phyloP scores from a whole-genome alignment of 2,797 vertebrate species.

The Pipistrellus nathusii region DNA sequence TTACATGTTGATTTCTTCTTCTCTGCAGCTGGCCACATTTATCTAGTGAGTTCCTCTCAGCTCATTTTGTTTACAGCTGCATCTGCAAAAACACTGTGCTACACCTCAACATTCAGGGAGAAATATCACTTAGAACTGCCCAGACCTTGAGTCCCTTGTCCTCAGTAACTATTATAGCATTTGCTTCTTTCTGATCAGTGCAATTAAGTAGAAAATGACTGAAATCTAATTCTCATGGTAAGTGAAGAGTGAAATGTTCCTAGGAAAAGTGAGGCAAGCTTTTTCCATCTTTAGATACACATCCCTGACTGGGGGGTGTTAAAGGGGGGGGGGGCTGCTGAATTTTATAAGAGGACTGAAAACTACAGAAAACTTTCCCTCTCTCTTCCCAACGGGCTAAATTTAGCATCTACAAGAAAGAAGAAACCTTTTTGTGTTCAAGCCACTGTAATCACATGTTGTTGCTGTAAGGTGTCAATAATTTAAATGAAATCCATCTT shows the following conservation, averaged over 20 bases:
- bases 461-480: not conserved
- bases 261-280: not conserved
- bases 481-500: conserved; percentile 29
- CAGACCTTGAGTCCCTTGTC: not conserved
- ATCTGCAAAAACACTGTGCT: not conserved
- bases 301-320: not conserved
- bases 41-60: not conserved
- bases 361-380: not conserved
- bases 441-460: not conserved
- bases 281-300: not conserved
- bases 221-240: not conserved
- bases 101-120: not conserved
- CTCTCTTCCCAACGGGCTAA: not conserved
- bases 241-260: not conserved
- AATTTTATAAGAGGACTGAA: not conserved
- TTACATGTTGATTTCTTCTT: not conserved
- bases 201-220: not conserved
- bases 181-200: not conserved
- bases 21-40: not conserved
- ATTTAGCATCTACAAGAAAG: not conserved
- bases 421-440: not conserved
- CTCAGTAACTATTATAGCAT: not conserved
- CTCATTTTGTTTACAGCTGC: not conserved
- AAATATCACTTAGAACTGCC: not conserved
- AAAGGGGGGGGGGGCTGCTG: too few species aligned